phyloP scores from a whole-genome alignment of 2,888 invertebrate genomes.

The Acleris laterana region DNA sequence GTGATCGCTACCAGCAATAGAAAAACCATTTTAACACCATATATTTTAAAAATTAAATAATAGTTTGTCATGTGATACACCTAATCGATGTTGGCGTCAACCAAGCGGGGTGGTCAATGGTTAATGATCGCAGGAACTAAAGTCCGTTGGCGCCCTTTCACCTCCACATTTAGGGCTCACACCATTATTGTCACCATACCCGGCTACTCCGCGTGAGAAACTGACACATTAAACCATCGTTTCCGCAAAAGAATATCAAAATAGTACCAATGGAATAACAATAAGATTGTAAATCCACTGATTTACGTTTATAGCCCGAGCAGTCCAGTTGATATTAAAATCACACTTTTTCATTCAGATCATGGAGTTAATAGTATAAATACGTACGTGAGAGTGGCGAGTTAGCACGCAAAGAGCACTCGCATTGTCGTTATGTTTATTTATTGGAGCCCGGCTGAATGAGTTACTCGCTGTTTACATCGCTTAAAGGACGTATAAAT shows the following conservation, averaged over 20 bases:
- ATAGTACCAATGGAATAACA: conserved; percentile 29
- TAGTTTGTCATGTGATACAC: conserved; percentile 6
- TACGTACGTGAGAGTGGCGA: conserved; percentile 49
- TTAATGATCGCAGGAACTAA: conserved; percentile 33
- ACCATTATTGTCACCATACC: conserved; percentile 9
- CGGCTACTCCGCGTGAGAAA: conserved; percentile 15
- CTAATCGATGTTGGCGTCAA: conserved; percentile 7
- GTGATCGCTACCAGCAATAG: no score
- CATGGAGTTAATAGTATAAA: conserved; percentile 55
- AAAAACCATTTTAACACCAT: no score
- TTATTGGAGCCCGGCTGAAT: conserved; percentile 47
- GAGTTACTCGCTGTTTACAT: conserved; percentile 40
- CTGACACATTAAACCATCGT: conserved; percentile 26
- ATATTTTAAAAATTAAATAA: conserved; percentile 2
- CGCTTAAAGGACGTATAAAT: conserved; percentile 36
- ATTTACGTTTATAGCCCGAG: conserved; percentile 33
- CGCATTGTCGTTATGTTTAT: conserved; percentile 53
- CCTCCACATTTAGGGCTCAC: conserved; percentile 17
- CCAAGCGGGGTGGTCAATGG: conserved; percentile 24
- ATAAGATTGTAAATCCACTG: conserved; percentile 36
- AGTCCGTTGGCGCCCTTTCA: conserved; percentile 37
- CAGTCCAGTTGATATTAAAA: conserved; percentile 40
- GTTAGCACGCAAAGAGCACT: conserved; percentile 47
- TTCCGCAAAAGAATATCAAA: conserved; percentile 33
- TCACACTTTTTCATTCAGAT: conserved; percentile 48